Conservation (phyloP, 2,888 invertebrate species). For the Pollenia angustigena region DNA sequence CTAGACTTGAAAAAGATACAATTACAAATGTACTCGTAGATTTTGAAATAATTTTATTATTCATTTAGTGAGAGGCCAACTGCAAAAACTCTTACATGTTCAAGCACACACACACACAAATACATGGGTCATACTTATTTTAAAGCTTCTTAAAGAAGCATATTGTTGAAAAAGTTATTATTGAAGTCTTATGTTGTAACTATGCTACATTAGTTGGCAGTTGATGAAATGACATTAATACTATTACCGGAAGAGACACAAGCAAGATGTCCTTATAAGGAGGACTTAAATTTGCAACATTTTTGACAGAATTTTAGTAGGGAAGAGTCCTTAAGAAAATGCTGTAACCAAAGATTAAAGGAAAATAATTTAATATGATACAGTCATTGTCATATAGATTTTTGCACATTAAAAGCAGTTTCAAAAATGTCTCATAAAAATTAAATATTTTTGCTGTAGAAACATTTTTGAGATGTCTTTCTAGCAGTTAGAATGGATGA, state of each 20-base stretch:
- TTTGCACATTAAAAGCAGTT: no score
- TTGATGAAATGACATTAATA: conserved; percentile 45
- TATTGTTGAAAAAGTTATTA: conserved; percentile 52
- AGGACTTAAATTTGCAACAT: not conserved
- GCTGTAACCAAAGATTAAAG: not conserved
- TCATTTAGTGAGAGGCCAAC: not conserved
- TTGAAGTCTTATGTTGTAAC: conserved; percentile 53
- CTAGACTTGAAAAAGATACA: conserved; percentile 26
- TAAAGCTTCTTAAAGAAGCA: conserved; percentile 65
- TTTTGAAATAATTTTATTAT: conserved; percentile 24
- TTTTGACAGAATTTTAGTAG: not conserved
- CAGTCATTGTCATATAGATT: no score
- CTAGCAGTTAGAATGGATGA: no score
- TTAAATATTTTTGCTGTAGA: no score
- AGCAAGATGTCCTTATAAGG: not conserved
- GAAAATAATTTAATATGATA: no score
- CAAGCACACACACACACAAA: no score
- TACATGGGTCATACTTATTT: conserved; percentile 13
- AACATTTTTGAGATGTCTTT: no score
- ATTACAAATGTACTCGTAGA: not conserved
- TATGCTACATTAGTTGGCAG: conserved; percentile 8
- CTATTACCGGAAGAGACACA: not conserved
- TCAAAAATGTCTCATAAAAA: no score
- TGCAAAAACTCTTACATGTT: not conserved
- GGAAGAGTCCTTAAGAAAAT: not conserved